Conservation (phyloP, 2,888 invertebrate species). For the Cotesia congregata region DNA sequence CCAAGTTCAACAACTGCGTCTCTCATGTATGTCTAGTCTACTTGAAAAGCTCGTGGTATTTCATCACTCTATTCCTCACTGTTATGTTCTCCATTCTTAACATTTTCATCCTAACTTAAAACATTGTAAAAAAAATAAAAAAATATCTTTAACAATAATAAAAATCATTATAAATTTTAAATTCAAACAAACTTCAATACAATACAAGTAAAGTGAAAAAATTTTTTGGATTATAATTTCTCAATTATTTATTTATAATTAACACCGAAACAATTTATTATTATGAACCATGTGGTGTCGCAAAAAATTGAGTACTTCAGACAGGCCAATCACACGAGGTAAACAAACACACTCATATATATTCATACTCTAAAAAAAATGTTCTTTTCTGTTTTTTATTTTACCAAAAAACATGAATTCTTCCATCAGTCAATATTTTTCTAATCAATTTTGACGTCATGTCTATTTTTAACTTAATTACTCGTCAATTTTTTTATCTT, state of each 20-base stretch:
- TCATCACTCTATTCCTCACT: background rate
- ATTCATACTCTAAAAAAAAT: background rate
- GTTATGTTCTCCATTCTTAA: conserved; percentile 14
- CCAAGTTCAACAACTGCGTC: conserved; percentile 25
- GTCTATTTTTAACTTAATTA: too few species aligned
- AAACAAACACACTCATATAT: conserved; percentile 42
- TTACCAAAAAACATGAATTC: too few species aligned
- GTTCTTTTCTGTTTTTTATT: background rate
- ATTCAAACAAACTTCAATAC: too few species aligned
- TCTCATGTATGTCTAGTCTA: background rate
- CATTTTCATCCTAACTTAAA: background rate
- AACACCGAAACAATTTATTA: background rate
- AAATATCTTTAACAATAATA: background rate
- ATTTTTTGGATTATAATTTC: too few species aligned
- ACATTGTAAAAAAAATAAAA: background rate
- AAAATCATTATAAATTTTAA: too few species aligned
- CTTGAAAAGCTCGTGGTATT: conserved; percentile 3
- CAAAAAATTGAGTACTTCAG: conserved; percentile 59
- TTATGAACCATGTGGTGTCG: conserved; percentile 59
- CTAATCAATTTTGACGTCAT: too few species aligned
- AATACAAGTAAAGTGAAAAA: too few species aligned
- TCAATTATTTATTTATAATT: too few species aligned
- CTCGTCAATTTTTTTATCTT: background rate
- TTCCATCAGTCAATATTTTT: too few species aligned
- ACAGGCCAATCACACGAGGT: conserved; percentile 61